phyloP scores from a whole-genome alignment of 2,113 vertebrate genomes.

The Grallaria varia region DNA sequence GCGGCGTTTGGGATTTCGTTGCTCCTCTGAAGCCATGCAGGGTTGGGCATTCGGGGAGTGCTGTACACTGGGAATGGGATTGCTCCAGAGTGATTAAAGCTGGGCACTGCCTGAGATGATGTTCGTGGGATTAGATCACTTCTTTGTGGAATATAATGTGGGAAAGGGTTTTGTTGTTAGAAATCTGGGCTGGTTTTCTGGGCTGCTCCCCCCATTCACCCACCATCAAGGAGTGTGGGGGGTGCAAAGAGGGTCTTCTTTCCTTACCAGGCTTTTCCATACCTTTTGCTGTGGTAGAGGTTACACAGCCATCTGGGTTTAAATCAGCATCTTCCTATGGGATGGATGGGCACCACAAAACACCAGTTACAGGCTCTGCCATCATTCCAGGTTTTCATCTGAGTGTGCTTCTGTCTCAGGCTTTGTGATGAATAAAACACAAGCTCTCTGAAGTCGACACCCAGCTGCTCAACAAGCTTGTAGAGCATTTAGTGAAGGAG shows the following conservation, averaged over 20 bases:
- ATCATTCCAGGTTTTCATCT: fast-evolving
- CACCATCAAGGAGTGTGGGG: fast-evolving
- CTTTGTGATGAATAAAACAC: background rate
- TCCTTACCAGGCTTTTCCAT: fast-evolving
- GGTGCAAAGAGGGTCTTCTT: background rate
- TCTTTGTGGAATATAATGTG: fast-evolving
- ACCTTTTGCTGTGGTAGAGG: background rate
- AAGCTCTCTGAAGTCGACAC: background rate
- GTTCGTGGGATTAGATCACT: background rate
- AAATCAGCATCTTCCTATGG: background rate
- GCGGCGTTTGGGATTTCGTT: fast-evolving
- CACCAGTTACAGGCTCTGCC: fast-evolving
- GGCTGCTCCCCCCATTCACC: fast-evolving
- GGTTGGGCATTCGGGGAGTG: fast-evolving
- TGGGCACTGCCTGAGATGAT: fast-evolving
- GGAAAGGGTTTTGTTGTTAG: background rate
- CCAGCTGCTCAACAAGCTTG: background rate
- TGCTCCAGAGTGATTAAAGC: fast-evolving
- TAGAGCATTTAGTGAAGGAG: background rate
- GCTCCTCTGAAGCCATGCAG: background rate
- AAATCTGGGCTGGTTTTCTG: fast-evolving
- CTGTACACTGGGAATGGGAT: background rate
- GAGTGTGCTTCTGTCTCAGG: fast-evolving
- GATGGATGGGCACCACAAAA: fast-evolving
- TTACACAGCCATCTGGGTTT: background rate